phyloP scores from a whole-genome alignment of 2,113 vertebrate species.

The Arothron firmamentum region DNA sequence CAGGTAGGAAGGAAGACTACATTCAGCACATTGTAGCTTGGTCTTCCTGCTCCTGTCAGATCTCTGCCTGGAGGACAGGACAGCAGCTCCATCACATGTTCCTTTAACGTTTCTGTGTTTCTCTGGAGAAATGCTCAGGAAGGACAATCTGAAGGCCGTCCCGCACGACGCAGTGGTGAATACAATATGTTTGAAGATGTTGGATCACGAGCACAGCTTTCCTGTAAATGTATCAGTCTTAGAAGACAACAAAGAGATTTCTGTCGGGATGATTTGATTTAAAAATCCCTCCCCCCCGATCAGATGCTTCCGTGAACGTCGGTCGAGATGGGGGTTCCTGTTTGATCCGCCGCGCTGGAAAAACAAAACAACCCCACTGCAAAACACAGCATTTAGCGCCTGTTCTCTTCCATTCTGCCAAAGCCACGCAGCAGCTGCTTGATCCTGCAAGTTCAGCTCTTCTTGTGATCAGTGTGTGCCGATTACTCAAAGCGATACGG shows the following conservation, averaged over 20 bases:
- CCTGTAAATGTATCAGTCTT: constrained; percentile 65
- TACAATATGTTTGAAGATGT: constrained; percentile 69
- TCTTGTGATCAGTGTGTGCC: constrained; percentile 96
- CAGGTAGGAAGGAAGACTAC: background rate
- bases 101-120: background rate
- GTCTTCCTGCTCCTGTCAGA: background rate
- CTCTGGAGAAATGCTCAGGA: constrained; percentile 7
- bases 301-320: constrained; percentile 75
- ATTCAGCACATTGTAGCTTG: background rate
- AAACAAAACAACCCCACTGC: constrained; percentile 23
- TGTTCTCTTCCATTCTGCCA: constrained; percentile 45
- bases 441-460: constrained; percentile 57
- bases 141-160: constrained; percentile 8
- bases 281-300: no score
- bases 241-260: constrained; percentile 53
- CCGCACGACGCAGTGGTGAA: constrained; percentile 48
- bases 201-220: constrained; percentile 56
- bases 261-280: background rate
- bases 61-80: constrained; percentile 44
- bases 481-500: constrained; percentile 99
- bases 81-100: constrained; percentile 24
- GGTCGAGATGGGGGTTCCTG: constrained; percentile 80
- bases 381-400: constrained; percentile 43
- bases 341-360: constrained; percentile 77
- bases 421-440: constrained; percentile 67